Base-by-base conservation (phyloP, 1,140 invertebrate genomes). In the Drosophila sp. region DNA sequence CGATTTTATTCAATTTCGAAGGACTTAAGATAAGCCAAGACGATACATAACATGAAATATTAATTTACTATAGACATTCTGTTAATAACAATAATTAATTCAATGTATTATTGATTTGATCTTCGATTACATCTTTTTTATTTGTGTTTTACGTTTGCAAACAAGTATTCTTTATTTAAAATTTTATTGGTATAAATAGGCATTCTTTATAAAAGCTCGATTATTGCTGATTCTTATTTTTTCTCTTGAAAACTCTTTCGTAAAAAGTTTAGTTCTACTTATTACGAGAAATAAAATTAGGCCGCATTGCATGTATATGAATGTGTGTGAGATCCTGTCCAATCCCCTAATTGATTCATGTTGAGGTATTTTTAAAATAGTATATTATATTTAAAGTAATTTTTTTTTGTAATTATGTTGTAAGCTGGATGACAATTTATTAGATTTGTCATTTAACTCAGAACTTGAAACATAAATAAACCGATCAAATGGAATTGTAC, bases 291-390 rank as follows among this genome's bases (percentile, higher is more conserved):
- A 65, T 58, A 40, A 74, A 62, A 16, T 27, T 27, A 27, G 2
- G 25, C 40, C 40, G n/a, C 40, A 61, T 50, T 70, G 63, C 51
- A 76, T 62, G 48, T 54, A 34, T 34, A 8, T 46, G n/a, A n/a
- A 9, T 45, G 43, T 58, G 25, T 66, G 14, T 53, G 29, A 51
- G 50, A 51, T 45, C n/a, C 27, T 29, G n/a, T 27, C 11, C 11
- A 38, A 54, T 29, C 16, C 27, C 11, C 29, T 25, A 3, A 45
- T 25, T 5, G 7, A 43, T 25, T 46, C 8, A 21, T 8, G 13
- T 9, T 51, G 36, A 13, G 11, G 9, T 40, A 40, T 16, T 41
- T 14, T 16, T 41, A 21, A 21, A 21, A 21, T 4, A 21, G 18
- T 11, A 8, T 11, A n/a, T n/a, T 25, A 46, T 11, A 38, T 38